Percentiles rank a stretch among this genome's conserved stretches.
Evolutionary conservation across 2,888 invertebrate genomes (phyloP).

Genomic region (Caenorhabditis wallacei): DNA sequence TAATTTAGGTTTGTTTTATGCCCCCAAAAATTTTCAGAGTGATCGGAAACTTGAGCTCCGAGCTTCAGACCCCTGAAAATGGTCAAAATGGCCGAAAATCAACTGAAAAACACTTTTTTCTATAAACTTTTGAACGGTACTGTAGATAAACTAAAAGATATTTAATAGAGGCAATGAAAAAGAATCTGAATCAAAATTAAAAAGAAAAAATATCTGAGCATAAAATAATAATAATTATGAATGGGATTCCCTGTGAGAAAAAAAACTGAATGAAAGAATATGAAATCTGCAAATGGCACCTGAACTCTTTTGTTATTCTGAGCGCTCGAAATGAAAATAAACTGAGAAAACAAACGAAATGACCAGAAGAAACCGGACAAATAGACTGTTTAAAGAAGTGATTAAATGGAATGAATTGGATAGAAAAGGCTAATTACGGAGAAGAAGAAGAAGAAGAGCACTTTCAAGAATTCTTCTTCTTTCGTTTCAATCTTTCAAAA

Average conservation of each 20-base stretch:
- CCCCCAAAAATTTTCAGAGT: too few species aligned
- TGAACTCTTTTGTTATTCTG: constrained; percentile 34
- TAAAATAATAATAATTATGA: constrained; percentile 4
- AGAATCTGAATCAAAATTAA: constrained; percentile 8
- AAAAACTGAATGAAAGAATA: constrained; percentile 9
- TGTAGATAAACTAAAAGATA: too few species aligned
- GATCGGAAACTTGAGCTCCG: too few species aligned
- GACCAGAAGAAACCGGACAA: constrained; percentile 23
- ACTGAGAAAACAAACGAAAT: constrained; percentile 33
- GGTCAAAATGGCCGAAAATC: too few species aligned
- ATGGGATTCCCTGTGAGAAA: constrained; percentile 11
- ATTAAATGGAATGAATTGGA: constrained; percentile 21
- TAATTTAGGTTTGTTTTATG: too few species aligned
- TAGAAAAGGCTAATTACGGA: constrained; percentile 31
- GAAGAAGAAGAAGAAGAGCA: neutral
- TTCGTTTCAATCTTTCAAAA: constrained; percentile 21
- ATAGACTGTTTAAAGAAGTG: constrained; percentile 30
- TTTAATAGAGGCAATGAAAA: neutral
- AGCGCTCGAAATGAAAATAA: constrained; percentile 36
- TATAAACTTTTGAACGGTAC: too few species aligned
- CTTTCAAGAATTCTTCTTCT: neutral
- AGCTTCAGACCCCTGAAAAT: too few species aligned
- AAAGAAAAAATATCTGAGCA: constrained; percentile 15
- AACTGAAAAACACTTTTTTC: too few species aligned
- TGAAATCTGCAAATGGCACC: constrained; percentile 51